Base-by-base conservation (phyloP, 1,140 invertebrate species). In the Panagrolaimus sp. region DNA sequence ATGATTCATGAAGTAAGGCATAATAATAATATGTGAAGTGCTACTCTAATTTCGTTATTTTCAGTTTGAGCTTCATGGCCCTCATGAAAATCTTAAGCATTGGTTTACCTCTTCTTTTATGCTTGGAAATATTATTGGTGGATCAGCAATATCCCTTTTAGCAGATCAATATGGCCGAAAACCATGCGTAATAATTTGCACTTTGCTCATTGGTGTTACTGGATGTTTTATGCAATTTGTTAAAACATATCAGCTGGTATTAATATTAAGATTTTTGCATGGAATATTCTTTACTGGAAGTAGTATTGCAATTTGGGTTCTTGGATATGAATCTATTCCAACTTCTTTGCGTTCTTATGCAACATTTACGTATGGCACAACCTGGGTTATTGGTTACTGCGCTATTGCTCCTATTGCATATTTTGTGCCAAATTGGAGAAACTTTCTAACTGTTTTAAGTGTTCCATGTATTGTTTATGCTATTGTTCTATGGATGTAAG, bases 371-470 rank as follows among this genome's bases (percentile, higher is more conserved):
- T 80, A 76, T 57, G 79, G 79, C 16, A 27, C 72, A 11, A 64
- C 67, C 46, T 81, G 79, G 79, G 78, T 82, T 11, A 31, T 72
- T 45, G 79, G 79, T 16, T 75, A 75, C 43, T 75, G 73, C 47
- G 23, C 63, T 5, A 48, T 75, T n/a, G 66, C 61, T 4, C 74
- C 74, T n/a, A 20, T 75, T 31, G 73, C 73, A 11, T 77, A 72
- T 65, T 62, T 67, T 14, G 25, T 72, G 1, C 63, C 70, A 42
- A 31, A 75, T 66, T 77, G 74, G 74, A 44, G 70, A 25, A 25
- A n/a, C n/a, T 43, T 70, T 14, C 9, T 68, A 25, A 44, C 51
- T 0, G 8, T 57, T 25, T 27, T 57, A 5, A 25, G 51, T 57
- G 20, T 57, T 4, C 51, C 51, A 27, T 25, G 51, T 57, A 27